Base-by-base conservation (phyloP, 2,888 invertebrate genomes). In the Platycheirus rosarum region DNA sequence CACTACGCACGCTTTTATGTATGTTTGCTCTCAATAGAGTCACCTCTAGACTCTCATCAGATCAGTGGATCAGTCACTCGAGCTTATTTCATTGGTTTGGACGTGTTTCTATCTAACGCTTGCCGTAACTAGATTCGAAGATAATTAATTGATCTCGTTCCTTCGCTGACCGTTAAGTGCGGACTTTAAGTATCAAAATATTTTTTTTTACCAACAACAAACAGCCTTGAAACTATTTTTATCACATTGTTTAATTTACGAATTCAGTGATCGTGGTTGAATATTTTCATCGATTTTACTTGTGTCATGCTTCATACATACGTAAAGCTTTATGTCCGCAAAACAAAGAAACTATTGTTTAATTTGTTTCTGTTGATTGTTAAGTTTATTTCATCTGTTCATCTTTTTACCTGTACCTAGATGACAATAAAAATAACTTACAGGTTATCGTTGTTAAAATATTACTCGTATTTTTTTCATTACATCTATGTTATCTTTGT, bases 281-380 rank as follows among this genome's bases (percentile, higher is more conserved):
- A 60, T 66, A 78, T 57, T 68, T 57, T 11, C 44, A 49, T 55
- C 42, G 48, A 26, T 8, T 14, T 51, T 40, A 40, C 23, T 51
- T 42, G 29, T 53, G 29, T 51, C 37, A 55, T 69, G 53, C 62
- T 57, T 49, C 20, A 60, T 40, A 40, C 23, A 60, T 42, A 37
- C 48, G 29, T 51, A 46, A 55, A 74, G 53, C 62, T 57, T 49
- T 26, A 35, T 57, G 9, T 29, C 57, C 62, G 51, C 32, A 65
- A 80, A 69, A 80, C 79, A 80, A 75, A 80, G 69, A 80, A 60
- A 73, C 40, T 11, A 62, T n/a, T n/a, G n/a, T n/a, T n/a, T n/a
- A n/a, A n/a, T n/a, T n/a, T n/a, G n/a, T n/a, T n/a, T n/a, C n/a
- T n/a, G n/a, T n/a, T n/a, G n/a, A n/a, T n/a, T n/a, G n/a, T n/a